Evolutionary conservation across 2,113 vertebrate genomes (phyloP).

Genomic region (Hippocampus guttulatus): DNA sequence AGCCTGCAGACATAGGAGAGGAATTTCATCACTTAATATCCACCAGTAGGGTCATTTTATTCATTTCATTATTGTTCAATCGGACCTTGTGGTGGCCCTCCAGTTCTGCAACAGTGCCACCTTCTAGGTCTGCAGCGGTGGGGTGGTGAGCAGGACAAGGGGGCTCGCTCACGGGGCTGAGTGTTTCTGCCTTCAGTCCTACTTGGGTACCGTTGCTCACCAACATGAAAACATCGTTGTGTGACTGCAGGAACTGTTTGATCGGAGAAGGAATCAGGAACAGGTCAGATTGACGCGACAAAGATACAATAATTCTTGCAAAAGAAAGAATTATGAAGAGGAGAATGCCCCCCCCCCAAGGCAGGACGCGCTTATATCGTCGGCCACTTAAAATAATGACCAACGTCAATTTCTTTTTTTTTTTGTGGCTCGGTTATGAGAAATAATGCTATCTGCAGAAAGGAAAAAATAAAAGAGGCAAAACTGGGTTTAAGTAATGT

Average conservation of each 20-base stretch:
- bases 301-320: background rate
- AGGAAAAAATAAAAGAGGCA: too few relatives aligned
- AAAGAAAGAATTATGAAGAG: too few relatives aligned
- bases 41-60: background rate
- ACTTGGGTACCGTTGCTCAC: slow-evolving; percentile 77
- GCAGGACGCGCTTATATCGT: too few relatives aligned
- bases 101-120: slow-evolving; percentile 17
- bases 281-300: background rate
- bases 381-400: too few relatives aligned
- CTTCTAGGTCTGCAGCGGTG: slow-evolving; percentile 1
- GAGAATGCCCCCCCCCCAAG: too few relatives aligned
- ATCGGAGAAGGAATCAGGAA: background rate
- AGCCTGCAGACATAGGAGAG: slow-evolving; percentile 45
- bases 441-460: too few relatives aligned
- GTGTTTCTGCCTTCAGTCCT: slow-evolving; percentile 64
- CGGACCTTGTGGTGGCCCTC: slow-evolving; percentile 45
- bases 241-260: slow-evolving; percentile 82
- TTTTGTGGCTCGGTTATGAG: too few relatives aligned
- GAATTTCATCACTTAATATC: slow-evolving; percentile 13
- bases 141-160: slow-evolving; percentile 29
- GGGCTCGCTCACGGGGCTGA: slow-evolving; percentile 28
- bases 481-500: too few relatives aligned
- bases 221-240: slow-evolving; percentile 82
- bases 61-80: background rate
- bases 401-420: too few relatives aligned